Evolutionary conservation across 2,113 vertebrate genomes (phyloP), one percentile per base, ranked within the genome.

Genomic region (Potamarius usumacintae): DNA sequence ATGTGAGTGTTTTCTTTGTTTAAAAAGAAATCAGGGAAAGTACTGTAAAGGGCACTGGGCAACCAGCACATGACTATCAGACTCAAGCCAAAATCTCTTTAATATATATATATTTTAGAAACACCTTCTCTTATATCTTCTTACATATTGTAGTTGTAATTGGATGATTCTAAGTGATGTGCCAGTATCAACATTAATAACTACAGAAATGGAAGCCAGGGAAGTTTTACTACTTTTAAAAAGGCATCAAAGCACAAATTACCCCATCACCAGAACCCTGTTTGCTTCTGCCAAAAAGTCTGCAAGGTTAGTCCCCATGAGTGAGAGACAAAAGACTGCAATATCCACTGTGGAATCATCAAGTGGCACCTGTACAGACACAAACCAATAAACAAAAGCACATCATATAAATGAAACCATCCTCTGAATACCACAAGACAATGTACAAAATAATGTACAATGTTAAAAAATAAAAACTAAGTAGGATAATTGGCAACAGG

Each of bases 221-320:
- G 20, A 65, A 7, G 0, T 69, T 69, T 42, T 30, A 34, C n/a
- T 22, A 50, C 50, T 71, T 27, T 50, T 81, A 62, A 71, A 10
- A 52, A 74, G 42, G 25, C 0, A 50, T 18, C 67, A 27, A 60
- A n/a, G 55, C 7, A 82, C 42, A 0, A 18, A 72, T 94, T 94
- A 99, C 98, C 96, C 94, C 63, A 69, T 92, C 85, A 95, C 96
- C 83, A 99, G 93, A n/a, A 99, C 96, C 0, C 98, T 94, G 91
- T 96, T 98, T 84, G 98, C 97, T 90, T 99, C 98, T 10, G 90
- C 92, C 3, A 99, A 92, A 88, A 99, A 99, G 88, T 99, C 97
- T 20, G 88, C 86, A 85, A 98, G 95, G 89, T 99, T 99, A 84
- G 97, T 99, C 79, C 97, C 97, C 98, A 99, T 99, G 88, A 99